Conservation (phyloP, 2,888 invertebrate species). For the Andrena praecox region DNA sequence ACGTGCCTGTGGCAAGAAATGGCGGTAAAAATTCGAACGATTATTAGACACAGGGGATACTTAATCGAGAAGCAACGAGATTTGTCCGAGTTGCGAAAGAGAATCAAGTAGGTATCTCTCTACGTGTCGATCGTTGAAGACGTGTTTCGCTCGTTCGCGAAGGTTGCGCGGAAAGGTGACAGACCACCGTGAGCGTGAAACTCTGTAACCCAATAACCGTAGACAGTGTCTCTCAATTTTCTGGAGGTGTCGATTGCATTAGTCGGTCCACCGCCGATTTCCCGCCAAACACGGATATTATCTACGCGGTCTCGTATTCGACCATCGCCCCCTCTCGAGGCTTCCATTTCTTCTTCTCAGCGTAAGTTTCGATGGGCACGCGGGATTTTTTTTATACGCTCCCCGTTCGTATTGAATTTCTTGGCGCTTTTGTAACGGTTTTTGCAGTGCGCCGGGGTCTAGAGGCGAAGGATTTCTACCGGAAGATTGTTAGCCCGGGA, state of each 20-base stretch:
- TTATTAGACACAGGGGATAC: slow-evolving; percentile 3
- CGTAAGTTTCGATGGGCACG: not conserved
- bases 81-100: not conserved
- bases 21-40: slow-evolving; percentile 11
- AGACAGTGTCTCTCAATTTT: slow-evolving; percentile 69
- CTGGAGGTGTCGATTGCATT: slow-evolving; percentile 24
- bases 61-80: not conserved
- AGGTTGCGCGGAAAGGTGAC: slow-evolving; percentile 65
- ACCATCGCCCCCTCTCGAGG: not conserved
- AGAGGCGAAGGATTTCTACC: slow-evolving; percentile 20
- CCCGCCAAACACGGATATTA: not conserved
- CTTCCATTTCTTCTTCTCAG: not conserved
- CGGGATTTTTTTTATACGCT: not conserved
- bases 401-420: slow-evolving; percentile 8
- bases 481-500: slow-evolving; percentile 35
- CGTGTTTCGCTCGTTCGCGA: slow-evolving; percentile 41
- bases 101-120: slow-evolving; percentile 5
- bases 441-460: slow-evolving; percentile 9
- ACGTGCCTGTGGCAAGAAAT: not conserved
- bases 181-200: slow-evolving; percentile 74
- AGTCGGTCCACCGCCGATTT: not conserved
- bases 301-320: not conserved
- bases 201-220: slow-evolving; percentile 74
- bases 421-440: slow-evolving; percentile 23
- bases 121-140: slow-evolving; percentile 48